Conservation (phyloP, 2,888 invertebrate species). For the Clivina fossor region DNA sequence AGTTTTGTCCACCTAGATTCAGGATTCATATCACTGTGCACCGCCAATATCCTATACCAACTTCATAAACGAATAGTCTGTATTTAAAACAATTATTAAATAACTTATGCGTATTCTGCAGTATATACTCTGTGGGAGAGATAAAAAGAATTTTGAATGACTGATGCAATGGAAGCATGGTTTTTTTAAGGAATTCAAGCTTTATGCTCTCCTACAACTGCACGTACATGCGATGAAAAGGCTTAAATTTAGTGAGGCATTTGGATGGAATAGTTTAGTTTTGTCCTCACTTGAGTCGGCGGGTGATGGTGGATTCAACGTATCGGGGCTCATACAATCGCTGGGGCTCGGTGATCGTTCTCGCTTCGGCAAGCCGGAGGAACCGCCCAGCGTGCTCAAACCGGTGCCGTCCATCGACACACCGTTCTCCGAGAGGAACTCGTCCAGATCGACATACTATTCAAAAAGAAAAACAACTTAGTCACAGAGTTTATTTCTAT, state of each 20-base stretch:
- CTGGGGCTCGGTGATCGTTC: conserved; percentile 86
- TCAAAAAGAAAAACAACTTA: conserved; percentile 46
- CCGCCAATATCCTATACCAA: too few relatives aligned
- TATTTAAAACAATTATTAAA: too few relatives aligned
- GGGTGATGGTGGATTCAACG: conserved; percentile 85
- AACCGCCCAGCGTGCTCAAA: conserved; percentile 59
- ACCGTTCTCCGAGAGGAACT: conserved; percentile 94
- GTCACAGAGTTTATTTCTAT: conserved; percentile 4
- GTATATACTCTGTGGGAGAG: too few relatives aligned
- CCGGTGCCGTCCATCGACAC: conserved; percentile 80
- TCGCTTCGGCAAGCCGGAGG: conserved; percentile 75
- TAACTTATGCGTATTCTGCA: too few relatives aligned
- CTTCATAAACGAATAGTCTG: too few relatives aligned
- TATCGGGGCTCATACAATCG: conserved; percentile 87
- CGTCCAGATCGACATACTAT: conserved; percentile 96
- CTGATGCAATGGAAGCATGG: too few relatives aligned
- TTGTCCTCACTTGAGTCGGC: conserved; percentile 82
- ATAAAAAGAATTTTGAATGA: too few relatives aligned
- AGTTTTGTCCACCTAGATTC: too few relatives aligned
- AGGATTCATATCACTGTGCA: too few relatives aligned
- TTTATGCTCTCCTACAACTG: too few relatives aligned
- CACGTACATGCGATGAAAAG: conserved; percentile 30
- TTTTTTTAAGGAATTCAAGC: too few relatives aligned
- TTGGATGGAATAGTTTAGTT: conserved; percentile 19
- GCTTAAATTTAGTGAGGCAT: conserved; percentile 26